Percentiles rank a stretch among this genome's conserved stretches.
These are phyloP conservation scores for Eudyptes chrysolophus DNA, from an alignment of 2,113 vertebrate species.

Conservation along the genomic window DNA sequence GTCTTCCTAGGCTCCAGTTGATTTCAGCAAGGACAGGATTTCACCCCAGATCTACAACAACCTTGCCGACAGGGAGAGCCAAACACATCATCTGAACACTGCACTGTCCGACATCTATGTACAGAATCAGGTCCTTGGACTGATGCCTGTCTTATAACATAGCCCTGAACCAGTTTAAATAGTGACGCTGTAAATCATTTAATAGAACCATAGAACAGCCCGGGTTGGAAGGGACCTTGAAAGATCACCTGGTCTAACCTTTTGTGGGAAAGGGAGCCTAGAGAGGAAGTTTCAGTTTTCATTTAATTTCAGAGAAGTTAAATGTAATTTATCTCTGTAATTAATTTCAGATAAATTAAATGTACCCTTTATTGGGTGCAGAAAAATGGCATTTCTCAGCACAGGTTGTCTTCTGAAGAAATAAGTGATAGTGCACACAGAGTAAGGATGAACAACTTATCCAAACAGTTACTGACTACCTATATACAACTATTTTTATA, in stretches of 20 bases:
- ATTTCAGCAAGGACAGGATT: background rate
- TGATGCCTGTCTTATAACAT: too few relatives aligned
- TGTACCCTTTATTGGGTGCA: accelerated
- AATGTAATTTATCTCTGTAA: too few relatives aligned
- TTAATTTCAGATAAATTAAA: background rate
- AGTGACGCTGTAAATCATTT: background rate
- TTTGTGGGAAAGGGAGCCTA: accelerated
- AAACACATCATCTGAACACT: accelerated
- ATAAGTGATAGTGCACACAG: background rate
- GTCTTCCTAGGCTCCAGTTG: background rate
- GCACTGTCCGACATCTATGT: accelerated
- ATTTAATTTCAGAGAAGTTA: background rate
- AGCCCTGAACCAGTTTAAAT: accelerated
- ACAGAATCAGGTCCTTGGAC: too few relatives aligned
- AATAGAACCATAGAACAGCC: background rate
- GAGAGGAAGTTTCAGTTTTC: too few relatives aligned
- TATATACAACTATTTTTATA: accelerated
- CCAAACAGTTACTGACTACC: background rate
- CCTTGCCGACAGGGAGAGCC: accelerated
- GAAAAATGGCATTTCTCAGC: background rate
- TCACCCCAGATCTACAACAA: background rate
- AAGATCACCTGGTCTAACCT: too few relatives aligned
- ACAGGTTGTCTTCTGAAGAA: background rate
- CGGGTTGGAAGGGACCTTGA: accelerated
- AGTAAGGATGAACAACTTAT: background rate